phyloP scores from a whole-genome alignment of 2,888 invertebrate species.

The Volucella inanis region DNA sequence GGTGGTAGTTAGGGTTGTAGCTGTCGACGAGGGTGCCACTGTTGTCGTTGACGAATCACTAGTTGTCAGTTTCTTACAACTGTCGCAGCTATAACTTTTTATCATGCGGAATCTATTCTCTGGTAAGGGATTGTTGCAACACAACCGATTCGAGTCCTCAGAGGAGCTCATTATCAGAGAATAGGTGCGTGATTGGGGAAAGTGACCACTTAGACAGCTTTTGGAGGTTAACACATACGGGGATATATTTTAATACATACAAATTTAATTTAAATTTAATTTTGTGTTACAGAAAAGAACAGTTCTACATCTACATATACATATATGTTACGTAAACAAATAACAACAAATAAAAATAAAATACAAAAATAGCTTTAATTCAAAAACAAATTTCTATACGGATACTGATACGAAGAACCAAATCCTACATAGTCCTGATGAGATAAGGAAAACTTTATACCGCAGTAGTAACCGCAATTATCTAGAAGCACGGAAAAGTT shows the following conservation, averaged over 20 bases:
- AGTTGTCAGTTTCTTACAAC: conserved; percentile 74
- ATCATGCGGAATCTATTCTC: conserved; percentile 77
- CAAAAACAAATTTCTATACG: background rate
- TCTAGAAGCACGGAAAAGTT: conserved; percentile 15
- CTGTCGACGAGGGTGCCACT: conserved; percentile 76
- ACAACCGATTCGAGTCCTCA: conserved; percentile 82
- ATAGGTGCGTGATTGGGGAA: conserved; percentile 83
- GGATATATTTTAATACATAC: conserved; percentile 1
- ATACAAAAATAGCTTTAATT: conserved; percentile 9
- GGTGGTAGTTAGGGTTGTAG: conserved; percentile 77
- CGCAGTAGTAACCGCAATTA: conserved; percentile 5
- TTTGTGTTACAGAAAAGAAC: conserved; percentile 45
- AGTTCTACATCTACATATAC: conserved; percentile 50
- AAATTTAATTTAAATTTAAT: conserved; percentile 28
- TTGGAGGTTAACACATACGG: conserved; percentile 3
- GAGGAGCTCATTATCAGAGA: conserved; percentile 83
- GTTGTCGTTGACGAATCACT: conserved; percentile 72
- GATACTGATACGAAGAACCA: conserved; percentile 5
- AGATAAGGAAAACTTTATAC: conserved; percentile 41
- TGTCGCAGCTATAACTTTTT: conserved; percentile 82
- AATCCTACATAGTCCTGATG: conserved; percentile 17
- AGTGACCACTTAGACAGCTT: conserved; percentile 82
- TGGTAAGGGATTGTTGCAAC: conserved; percentile 77
- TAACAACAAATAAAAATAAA: conserved; percentile 43
- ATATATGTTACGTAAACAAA: conserved; percentile 50